Evolutionary conservation across 2,113 vertebrate genomes (phyloP).

Genomic region (Gadus macrocephalus): DNA sequence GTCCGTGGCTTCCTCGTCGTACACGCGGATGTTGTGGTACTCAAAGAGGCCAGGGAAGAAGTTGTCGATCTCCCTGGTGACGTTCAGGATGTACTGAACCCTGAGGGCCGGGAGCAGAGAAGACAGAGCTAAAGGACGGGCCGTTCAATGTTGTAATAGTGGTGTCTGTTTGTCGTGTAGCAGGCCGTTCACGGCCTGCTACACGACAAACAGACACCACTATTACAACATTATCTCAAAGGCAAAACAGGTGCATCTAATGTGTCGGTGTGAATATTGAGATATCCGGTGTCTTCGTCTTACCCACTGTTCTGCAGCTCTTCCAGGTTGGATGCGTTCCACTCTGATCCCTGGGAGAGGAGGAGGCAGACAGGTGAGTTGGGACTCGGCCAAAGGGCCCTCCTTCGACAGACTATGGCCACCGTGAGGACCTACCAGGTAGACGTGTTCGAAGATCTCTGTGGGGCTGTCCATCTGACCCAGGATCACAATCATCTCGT

Average conservation of each 20-base stretch:
- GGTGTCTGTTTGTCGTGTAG: too few relatives aligned
- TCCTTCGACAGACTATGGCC: neutral
- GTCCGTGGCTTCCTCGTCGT: constrained; percentile 96
- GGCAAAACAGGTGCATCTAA: too few relatives aligned
- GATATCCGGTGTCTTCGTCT: constrained; percentile 36
- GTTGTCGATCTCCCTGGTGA: constrained; percentile 97
- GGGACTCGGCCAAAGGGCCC: neutral
- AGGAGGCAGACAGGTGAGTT: too few relatives aligned
- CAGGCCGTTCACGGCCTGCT: too few relatives aligned
- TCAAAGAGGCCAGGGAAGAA: constrained; percentile 97
- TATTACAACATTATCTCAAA: too few relatives aligned
- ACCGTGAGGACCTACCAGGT: constrained; percentile 78
- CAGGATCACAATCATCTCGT: constrained; percentile 97
- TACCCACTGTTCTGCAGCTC: constrained; percentile 96
- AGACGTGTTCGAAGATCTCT: constrained; percentile 95
- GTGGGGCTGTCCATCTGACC: constrained; percentile 99
- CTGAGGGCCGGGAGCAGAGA: constrained; percentile 62
- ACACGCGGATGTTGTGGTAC: constrained; percentile 97
- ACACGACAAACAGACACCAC: too few relatives aligned
- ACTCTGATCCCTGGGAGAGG: constrained; percentile 85
- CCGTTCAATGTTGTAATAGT: too few relatives aligned
- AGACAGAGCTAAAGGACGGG: too few relatives aligned
- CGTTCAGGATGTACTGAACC: constrained; percentile 94
- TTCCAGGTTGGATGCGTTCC: constrained; percentile 97
- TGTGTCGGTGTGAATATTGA: neutral